Conservation (phyloP, 1,140 invertebrate genomes). For the Hypothenemus hampei region DNA sequence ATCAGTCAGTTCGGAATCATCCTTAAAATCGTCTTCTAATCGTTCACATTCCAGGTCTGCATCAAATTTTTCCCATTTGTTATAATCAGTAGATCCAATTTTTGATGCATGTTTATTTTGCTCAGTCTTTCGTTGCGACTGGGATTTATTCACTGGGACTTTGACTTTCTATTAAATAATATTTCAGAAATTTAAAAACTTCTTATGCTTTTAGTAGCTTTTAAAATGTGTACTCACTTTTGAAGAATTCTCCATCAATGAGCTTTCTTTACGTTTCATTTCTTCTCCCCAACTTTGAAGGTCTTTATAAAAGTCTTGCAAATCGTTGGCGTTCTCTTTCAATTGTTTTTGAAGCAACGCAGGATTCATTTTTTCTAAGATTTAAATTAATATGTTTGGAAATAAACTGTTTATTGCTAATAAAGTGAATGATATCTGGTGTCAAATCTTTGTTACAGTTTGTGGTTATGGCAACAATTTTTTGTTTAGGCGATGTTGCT, state of each 20-base stretch:
- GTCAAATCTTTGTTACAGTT: not conserved
- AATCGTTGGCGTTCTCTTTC: slow-evolving; percentile 66
- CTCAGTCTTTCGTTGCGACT: not conserved
- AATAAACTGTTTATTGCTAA: not conserved
- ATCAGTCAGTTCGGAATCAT: slow-evolving; percentile 47
- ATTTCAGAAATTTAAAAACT: not conserved
- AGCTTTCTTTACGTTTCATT: slow-evolving; percentile 75
- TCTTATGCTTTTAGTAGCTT: not conserved
- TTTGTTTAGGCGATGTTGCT: no score
- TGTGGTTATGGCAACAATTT: not conserved
- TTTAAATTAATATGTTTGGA: not conserved
- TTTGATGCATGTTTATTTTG: no score
- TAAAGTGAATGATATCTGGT: not conserved
- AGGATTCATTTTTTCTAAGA: slow-evolving; percentile 45
- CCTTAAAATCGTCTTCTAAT: slow-evolving; percentile 55
- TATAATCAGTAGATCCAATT: slow-evolving; percentile 60
- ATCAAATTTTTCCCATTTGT: slow-evolving; percentile 78
- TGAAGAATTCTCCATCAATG: slow-evolving; percentile 49
- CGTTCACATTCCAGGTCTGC: slow-evolving; percentile 68
- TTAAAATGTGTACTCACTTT: slow-evolving; percentile 28
- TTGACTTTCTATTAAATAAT: slow-evolving; percentile 3
- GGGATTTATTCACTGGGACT: slow-evolving; percentile 3
- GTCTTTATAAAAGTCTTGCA: slow-evolving; percentile 69
- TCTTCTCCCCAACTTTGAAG: slow-evolving; percentile 78
- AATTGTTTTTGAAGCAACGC: slow-evolving; percentile 62